Conservation (phyloP, 1,140 invertebrate species). For the Leptinotarsa lineolata region DNA sequence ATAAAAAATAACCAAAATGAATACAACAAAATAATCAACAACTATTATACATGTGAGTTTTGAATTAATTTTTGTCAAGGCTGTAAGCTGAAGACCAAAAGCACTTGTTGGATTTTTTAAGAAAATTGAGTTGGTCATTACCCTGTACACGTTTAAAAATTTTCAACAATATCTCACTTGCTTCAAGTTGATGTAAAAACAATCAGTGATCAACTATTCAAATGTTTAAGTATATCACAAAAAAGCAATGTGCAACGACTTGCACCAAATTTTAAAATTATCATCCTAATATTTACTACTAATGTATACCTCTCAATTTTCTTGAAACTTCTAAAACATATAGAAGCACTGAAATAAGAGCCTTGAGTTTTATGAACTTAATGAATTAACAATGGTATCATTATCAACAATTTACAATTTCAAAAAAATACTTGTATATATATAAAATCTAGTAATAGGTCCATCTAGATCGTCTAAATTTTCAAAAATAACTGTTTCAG, state of each 20-base stretch:
- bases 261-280: slow-evolving; percentile 2
- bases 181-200: neutral
- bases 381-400: slow-evolving; percentile 25
- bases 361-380: slow-evolving; percentile 17
- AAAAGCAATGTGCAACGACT: neutral
- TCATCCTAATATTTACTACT: neutral
- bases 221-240: neutral
- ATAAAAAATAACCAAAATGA: slow-evolving; percentile 31
- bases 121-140: slow-evolving; percentile 18
- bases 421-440: slow-evolving; percentile 28
- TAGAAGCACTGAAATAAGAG: slow-evolving; percentile 9
- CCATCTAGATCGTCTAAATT: slow-evolving; percentile 29
- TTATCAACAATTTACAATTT: slow-evolving; percentile 30
- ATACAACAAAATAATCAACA: slow-evolving; percentile 31
- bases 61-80: slow-evolving; percentile 18
- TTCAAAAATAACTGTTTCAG: slow-evolving; percentile 31
- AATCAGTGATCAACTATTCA: slow-evolving; percentile 5
- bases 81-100: neutral
- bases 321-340: slow-evolving; percentile 9
- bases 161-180: slow-evolving; percentile 5
- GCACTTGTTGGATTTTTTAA: neutral
- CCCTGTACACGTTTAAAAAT: slow-evolving; percentile 15
- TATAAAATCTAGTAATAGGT: slow-evolving; percentile 31
- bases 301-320: slow-evolving; percentile 3
- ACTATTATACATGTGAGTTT: slow-evolving; percentile 25